Base-by-base conservation (phyloP, 2,888 invertebrate genomes). In the Coecobrya sp. region DNA sequence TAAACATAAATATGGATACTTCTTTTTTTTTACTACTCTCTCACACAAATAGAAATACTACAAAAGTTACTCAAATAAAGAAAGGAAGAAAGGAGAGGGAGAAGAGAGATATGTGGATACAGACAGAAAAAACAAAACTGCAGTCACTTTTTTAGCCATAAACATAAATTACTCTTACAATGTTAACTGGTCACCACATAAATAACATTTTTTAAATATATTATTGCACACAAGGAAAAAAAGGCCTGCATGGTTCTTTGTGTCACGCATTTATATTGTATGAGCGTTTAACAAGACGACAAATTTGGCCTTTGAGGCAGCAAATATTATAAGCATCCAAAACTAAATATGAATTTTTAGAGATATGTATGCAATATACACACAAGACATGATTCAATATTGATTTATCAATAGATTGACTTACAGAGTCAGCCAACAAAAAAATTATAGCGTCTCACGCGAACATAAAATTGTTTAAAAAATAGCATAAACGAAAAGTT, bases 81-180 rank as follows among this genome's bases (percentile, higher is more conserved):
- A 30, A 59, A 27, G n/a, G 13, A 27, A 79, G 16, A 76, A 19
- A 42, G 49, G 70, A 27, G 68, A 68, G 19, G 19, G 22, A 62
- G 62, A 25, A 19, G 62, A 62, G 62, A 42, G 22, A 42, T n/a
- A n/a, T n/a, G n/a, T n/a, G n/a, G 73, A n/a, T 11, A 52, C 13
- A 27, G n/a, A 27, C 0, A 59, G 13, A 22, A 30, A 22, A 70
- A 45, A 73, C 30, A 86, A 19, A 73, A 86, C 36, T 73, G 55
- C 86, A 68, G 55, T 73, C 86, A 85, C 45, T 65, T 81, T 65
- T 81, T 86, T 79, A 76, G 84, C 36, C 84, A 88, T 87, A 88
- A 84, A 84, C 91, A 87, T 87, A 92, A 91, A 87, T 81, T 86
- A 92, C 68, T 52, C 76, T 65, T 87, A 92, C 92, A 87, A 84